Evolutionary conservation across 2,113 vertebrate species (phyloP).

Genomic region (Lycaon pictus): DNA sequence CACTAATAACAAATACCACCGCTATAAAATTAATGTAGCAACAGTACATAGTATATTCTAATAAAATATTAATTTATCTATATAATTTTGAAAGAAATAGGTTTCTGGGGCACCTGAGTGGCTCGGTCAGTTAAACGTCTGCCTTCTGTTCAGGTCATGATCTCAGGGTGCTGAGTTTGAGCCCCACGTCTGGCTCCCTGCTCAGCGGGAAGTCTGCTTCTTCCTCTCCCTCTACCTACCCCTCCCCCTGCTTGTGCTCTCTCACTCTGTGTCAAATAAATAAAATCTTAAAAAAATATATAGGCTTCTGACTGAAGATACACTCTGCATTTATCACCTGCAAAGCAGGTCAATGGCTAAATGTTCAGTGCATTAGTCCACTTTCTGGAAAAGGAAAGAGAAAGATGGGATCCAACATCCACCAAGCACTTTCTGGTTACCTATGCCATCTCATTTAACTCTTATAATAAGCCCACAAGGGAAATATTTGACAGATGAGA

Average conservation of each 20-base stretch:
- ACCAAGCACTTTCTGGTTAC: not conserved
- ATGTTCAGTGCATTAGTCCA: not conserved
- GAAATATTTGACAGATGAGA: not conserved
- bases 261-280: too few species aligned
- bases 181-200: too few species aligned
- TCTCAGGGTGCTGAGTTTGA: too few species aligned
- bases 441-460: not conserved
- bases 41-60: not conserved
- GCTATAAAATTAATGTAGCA: not conserved
- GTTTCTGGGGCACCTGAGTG: not conserved
- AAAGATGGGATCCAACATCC: not conserved
- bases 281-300: not conserved
- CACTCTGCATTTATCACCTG: not conserved
- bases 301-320: not conserved
- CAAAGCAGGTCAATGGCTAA: not conserved
- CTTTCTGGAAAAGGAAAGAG: not conserved
- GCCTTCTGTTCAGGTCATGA: too few species aligned
- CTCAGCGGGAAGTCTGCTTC: too few species aligned
- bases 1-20: not conserved
- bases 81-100: not conserved
- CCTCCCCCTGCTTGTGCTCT: too few species aligned
- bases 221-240: too few species aligned
- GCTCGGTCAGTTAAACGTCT: too few species aligned
- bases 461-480: not conserved
- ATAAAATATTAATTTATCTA: conserved; percentile 42